These are phyloP conservation scores for Dicaeum eximium DNA, from an alignment of 2,113 vertebrate genomes.

Conservation along the genomic window DNA sequence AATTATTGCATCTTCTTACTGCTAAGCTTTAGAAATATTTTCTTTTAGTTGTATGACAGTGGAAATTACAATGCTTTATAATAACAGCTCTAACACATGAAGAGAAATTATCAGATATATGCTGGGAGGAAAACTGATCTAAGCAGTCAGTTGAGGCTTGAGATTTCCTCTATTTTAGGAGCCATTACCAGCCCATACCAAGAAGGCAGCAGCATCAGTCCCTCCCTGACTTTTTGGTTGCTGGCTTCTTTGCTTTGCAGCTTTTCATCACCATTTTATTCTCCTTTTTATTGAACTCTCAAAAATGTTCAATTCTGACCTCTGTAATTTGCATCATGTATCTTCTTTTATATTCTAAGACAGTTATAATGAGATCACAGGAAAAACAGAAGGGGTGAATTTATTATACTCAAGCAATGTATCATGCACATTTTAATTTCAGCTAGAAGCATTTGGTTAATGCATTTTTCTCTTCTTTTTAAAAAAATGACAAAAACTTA, in stretches of 20 bases:
- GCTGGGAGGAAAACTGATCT: neutral
- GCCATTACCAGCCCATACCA: accelerated
- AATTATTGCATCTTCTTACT: slow-evolving; percentile 55
- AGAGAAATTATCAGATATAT: neutral
- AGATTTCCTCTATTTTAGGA: neutral
- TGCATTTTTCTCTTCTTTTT: neutral
- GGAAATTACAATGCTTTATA: slow-evolving; percentile 38
- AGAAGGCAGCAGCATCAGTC: neutral
- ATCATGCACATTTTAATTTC: slow-evolving; percentile 43
- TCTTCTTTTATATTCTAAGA: slow-evolving; percentile 18
- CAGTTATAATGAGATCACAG: slow-evolving; percentile 15
- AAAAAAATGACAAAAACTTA: neutral
- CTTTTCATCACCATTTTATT: neutral
- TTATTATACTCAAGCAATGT: slow-evolving; percentile 23
- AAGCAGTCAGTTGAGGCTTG: neutral
- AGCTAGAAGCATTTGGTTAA: slow-evolving; percentile 9
- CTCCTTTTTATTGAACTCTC: neutral
- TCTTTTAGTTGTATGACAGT: slow-evolving; percentile 52
- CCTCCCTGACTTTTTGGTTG: neutral
- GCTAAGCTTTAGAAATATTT: slow-evolving; percentile 69
- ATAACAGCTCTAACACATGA: neutral
- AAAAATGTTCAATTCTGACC: neutral
- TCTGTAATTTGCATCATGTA: slow-evolving; percentile 8
- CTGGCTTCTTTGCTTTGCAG: neutral
- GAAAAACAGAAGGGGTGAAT: slow-evolving; percentile 25